phyloP scores from a whole-genome alignment of 1,140 invertebrate genomes.

The Neodiprion virginianus region DNA sequence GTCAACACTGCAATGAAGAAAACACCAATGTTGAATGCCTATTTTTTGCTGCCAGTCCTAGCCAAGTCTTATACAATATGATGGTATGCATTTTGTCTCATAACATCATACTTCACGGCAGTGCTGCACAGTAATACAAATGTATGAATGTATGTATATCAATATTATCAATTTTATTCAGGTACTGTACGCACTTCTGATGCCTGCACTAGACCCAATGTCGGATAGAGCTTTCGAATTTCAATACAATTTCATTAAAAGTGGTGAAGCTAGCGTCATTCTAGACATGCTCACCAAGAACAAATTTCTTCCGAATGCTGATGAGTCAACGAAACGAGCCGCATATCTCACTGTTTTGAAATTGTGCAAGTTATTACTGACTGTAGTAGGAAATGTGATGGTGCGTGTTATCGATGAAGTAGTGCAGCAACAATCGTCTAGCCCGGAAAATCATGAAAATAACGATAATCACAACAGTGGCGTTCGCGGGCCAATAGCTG shows the following conservation, averaged over 20 bases:
- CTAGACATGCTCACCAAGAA: slow-evolving; percentile 88
- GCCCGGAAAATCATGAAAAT: slow-evolving; percentile 44
- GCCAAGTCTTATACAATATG: slow-evolving; percentile 79
- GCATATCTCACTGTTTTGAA: slow-evolving; percentile 89
- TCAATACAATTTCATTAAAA: slow-evolving; percentile 88
- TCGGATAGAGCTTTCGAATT: slow-evolving; percentile 86
- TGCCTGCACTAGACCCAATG: slow-evolving; percentile 86
- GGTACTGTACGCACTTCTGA: slow-evolving; percentile 89
- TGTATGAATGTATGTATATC: background rate
- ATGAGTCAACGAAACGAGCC: slow-evolving; percentile 81
- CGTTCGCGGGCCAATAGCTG: slow-evolving; percentile 59
- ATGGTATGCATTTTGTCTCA: slow-evolving; percentile 57
- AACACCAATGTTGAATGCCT: slow-evolving; percentile 72
- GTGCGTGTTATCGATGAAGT: slow-evolving; percentile 68
- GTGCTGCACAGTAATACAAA: slow-evolving; percentile 10
- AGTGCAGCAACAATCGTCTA: slow-evolving; percentile 44
- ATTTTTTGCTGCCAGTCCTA: slow-evolving; percentile 78
- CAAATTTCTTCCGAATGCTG: slow-evolving; percentile 84
- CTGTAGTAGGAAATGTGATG: slow-evolving; percentile 82
- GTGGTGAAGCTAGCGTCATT: slow-evolving; percentile 80
- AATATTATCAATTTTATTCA: slow-evolving; percentile 50
- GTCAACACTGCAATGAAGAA: slow-evolving; percentile 52
- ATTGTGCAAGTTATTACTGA: slow-evolving; percentile 87
- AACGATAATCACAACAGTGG: slow-evolving; percentile 55
- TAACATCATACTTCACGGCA: background rate